Percentiles rank a stretch among this genome's conserved stretches.
phyloP scores from a whole-genome alignment of 2,888 invertebrate species.

The Agrochola macilenta region DNA sequence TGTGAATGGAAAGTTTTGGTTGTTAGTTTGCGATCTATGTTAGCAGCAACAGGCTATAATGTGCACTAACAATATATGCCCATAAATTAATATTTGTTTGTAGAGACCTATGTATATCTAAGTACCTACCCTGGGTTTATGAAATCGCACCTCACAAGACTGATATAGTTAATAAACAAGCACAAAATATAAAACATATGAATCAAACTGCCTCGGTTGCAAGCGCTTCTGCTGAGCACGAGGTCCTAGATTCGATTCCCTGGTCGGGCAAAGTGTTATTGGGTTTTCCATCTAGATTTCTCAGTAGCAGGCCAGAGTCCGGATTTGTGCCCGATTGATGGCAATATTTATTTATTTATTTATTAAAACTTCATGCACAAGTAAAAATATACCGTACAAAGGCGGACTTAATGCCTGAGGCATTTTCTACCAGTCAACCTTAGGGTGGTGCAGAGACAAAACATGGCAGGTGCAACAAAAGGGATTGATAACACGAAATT shows the following conservation, averaged over 20 bases:
- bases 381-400: too few species aligned
- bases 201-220: background rate
- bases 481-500: too few species aligned
- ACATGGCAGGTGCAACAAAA: too few species aligned
- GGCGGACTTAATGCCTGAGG: too few species aligned
- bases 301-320: background rate
- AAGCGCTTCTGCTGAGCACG: background rate
- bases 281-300: background rate
- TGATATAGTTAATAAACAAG: background rate
- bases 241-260: background rate
- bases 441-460: too few species aligned
- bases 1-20: background rate
- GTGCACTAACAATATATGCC: background rate
- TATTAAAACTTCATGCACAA: too few species aligned
- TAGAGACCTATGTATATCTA: background rate
- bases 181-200: slow-evolving; percentile 6
- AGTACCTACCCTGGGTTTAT: background rate
- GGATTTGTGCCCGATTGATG: background rate
- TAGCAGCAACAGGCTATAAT: background rate
- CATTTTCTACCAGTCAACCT: too few species aligned
- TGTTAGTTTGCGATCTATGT: background rate
- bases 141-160: background rate
- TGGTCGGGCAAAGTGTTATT: background rate
- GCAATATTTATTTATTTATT: too few species aligned
- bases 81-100: background rate